Percentiles rank a stretch among this genome's conserved stretches.
These are phyloP conservation scores for Polymixis flavicincta DNA, from an alignment of 2,888 invertebrate species.

Conservation along the genomic window DNA sequence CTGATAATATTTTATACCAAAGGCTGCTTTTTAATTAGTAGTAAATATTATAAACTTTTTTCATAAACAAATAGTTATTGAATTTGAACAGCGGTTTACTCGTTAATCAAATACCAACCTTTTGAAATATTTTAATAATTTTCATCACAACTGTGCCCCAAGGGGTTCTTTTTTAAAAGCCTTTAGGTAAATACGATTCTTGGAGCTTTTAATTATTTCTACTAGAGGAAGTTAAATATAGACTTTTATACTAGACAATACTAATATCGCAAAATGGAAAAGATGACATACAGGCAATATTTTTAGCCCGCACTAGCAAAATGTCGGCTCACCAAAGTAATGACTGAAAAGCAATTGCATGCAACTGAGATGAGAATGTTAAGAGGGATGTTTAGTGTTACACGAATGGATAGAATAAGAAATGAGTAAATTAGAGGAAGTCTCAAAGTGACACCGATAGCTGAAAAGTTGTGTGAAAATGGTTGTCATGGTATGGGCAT, in stretches of 20 bases:
- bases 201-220: slow-evolving; percentile 2
- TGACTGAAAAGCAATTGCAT: too few relatives aligned
- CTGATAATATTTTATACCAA: neutral
- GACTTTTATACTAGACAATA: neutral
- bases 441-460: too few relatives aligned
- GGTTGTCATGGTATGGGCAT: too few relatives aligned
- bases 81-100: neutral
- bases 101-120: neutral
- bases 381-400: too few relatives aligned
- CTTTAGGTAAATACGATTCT: neutral
- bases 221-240: neutral
- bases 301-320: too few relatives aligned
- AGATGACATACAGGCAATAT: too few relatives aligned
- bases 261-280: neutral
- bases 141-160: slow-evolving; percentile 4
- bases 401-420: too few relatives aligned
- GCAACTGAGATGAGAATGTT: too few relatives aligned
- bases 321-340: too few relatives aligned
- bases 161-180: neutral
- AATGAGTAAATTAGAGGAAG: too few relatives aligned
- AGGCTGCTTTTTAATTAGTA: neutral
- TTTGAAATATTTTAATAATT: slow-evolving; percentile 24
- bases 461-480: too few relatives aligned
- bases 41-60: neutral
- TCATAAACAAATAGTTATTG: slow-evolving; percentile 10